Evolutionary conservation across 53 echinoderm and acorn worm species (phyloP).

Genomic region (Luidia sarsii): DNA sequence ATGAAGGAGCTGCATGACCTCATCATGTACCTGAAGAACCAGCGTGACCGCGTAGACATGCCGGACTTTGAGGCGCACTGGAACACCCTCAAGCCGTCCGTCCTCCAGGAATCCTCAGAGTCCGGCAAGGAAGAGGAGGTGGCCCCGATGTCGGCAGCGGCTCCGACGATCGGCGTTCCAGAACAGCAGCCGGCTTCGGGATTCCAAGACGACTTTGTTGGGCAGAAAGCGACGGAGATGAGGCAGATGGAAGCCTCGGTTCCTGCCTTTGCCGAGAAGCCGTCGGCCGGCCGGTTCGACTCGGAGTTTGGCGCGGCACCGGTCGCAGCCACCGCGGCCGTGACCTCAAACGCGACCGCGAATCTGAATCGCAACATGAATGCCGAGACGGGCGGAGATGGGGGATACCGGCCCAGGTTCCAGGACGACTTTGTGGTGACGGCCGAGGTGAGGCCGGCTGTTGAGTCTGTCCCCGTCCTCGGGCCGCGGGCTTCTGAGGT

Average conservation of each 20-base stretch:
- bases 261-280: not conserved
- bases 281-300: slow-evolving; percentile 6
- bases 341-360: not conserved
- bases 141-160: not conserved
- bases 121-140: slow-evolving; percentile 61
- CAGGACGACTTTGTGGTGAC: slow-evolving; percentile 39
- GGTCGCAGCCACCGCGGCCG: not conserved
- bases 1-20: slow-evolving; percentile 88
- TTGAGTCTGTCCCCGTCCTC: not conserved
- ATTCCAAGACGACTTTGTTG: slow-evolving; percentile 28
- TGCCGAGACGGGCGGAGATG: slow-evolving; percentile 1
- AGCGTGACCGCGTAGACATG: slow-evolving; percentile 75
- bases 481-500: not conserved
- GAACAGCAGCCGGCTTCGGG: slow-evolving; percentile 4
- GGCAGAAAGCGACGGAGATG: not conserved
- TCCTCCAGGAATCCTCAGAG: slow-evolving; percentile 76
- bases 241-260: not conserved
- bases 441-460: not conserved
- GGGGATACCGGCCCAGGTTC: not conserved
- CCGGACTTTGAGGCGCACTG: slow-evolving; percentile 82
- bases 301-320: slow-evolving; percentile 15
- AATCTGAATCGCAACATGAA: slow-evolving; percentile 46
- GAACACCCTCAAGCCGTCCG: slow-evolving; percentile 77
- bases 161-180: too few species aligned
- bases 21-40: slow-evolving; percentile 74